These are phyloP conservation scores for Callinectes sapidus DNA, from an alignment of 2,888 invertebrate genomes.

Conservation along the genomic window DNA sequence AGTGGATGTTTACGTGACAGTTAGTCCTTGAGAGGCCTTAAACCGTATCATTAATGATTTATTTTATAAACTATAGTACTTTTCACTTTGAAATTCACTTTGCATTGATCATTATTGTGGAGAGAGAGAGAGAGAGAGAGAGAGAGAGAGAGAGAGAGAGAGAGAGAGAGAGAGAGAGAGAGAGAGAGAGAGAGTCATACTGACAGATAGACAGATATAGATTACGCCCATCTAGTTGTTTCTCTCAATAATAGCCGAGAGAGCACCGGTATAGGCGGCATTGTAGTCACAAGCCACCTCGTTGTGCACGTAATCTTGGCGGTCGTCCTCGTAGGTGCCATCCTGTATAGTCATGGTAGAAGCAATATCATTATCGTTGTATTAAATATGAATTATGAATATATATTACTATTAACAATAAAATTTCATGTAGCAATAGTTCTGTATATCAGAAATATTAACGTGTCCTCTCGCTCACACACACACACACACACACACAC, in stretches of 20 bases:
- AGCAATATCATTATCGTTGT: too few species aligned
- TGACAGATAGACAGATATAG: slow-evolving; percentile 24
- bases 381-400: too few species aligned
- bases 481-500: slow-evolving; percentile 25
- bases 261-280: slow-evolving; percentile 69
- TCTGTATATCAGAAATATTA: neutral
- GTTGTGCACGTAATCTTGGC: slow-evolving; percentile 79
- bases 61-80: too few species aligned
- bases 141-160: slow-evolving; percentile 36
- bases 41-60: too few species aligned
- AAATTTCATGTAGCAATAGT: too few species aligned
- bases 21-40: too few species aligned
- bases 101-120: neutral
- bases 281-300: slow-evolving; percentile 75
- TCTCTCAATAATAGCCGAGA: slow-evolving; percentile 60
- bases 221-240: neutral
- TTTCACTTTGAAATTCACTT: too few species aligned
- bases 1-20: too few species aligned
- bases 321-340: slow-evolving; percentile 78
- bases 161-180: slow-evolving; percentile 37
- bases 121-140: neutral
- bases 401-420: too few species aligned
- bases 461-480: neutral
- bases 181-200: neutral
- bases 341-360: slow-evolving; percentile 67